phyloP scores from a whole-genome alignment of 1,140 invertebrate species.

The Bombus picipes region DNA sequence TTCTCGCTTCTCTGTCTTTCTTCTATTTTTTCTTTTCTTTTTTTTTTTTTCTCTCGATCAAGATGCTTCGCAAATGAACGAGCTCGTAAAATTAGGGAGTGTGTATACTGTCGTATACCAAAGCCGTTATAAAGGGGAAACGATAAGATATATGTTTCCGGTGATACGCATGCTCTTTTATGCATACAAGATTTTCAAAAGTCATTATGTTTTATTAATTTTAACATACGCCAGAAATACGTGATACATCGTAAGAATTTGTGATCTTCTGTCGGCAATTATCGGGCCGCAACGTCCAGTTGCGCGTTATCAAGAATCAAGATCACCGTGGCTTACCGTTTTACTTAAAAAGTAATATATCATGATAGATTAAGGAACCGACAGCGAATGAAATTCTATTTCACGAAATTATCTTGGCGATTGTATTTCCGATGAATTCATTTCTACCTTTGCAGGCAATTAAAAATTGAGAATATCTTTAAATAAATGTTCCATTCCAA shows the following conservation, averaged over 20 bases:
- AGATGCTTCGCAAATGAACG: background rate
- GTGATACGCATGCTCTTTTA: background rate
- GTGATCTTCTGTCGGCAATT: fast-evolving
- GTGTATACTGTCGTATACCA: background rate
- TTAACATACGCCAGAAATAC: background rate
- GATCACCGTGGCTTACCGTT: background rate
- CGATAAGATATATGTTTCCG: slow-evolving; percentile 31
- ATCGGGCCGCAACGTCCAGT: background rate
- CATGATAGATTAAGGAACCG: too few relatives aligned
- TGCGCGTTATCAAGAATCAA: background rate
- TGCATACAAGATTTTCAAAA: background rate
- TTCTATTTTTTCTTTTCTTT: too few relatives aligned
- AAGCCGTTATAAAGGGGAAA: background rate
- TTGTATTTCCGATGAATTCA: fast-evolving
- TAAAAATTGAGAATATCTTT: too few relatives aligned
- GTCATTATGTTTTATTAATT: background rate
- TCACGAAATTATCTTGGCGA: background rate
- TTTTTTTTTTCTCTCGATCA: background rate
- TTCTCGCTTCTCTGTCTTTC: background rate
- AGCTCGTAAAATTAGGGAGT: background rate
- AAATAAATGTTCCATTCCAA: too few relatives aligned
- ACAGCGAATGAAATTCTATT: background rate
- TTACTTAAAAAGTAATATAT: fast-evolving
- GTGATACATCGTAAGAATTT: background rate
- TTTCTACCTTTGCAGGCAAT: too few relatives aligned